Evolutionary conservation across 2,888 invertebrate species (phyloP), one percentile per base, ranked within the genome.

Genomic region (Epistrophella euchroma): DNA sequence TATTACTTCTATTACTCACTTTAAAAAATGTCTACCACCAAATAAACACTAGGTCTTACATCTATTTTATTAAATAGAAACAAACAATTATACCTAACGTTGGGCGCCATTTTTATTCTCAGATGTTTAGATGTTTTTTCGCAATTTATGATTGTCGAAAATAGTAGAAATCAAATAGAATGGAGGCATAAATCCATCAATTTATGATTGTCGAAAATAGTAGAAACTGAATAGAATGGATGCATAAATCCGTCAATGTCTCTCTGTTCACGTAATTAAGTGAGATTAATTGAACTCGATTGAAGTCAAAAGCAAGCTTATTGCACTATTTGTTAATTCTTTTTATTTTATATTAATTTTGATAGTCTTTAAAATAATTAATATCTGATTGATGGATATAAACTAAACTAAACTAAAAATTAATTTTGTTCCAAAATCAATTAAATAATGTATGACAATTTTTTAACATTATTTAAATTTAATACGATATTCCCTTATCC

Each of bases 281-380:
- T 70, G 40, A 47, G 55, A 74, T 78, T 78, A 74, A 83, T 83
- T 68, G 73, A 68, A 60, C 70, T 56, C 10, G 50, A 50, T 83
- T 70, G 45, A 28, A 78, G 78, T 78, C 78, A 70, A 56, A 50
- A 35, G 15, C 7, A 25, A 13, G 40, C n/a, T n/a, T n/a, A n/a
- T n/a, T 13, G n/a, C 19, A 19, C 5, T 22, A 22, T 6, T 4
- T 47, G 9, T 66, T 45, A 32, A 19, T 66, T n/a, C n/a, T n/a
- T n/a, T n/a, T n/a, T n/a, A n/a, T n/a, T n/a, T n/a, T n/a, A n/a
- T n/a, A n/a, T n/a, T n/a, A n/a, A n/a, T n/a, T n/a, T n/a, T n/a
- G n/a, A n/a, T n/a, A n/a, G n/a, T n/a, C n/a, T n/a, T n/a, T n/a
- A n/a, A n/a, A n/a, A n/a, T n/a, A n/a, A n/a, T n/a, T n/a, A n/a